Evolutionary conservation across 1,140 invertebrate species (phyloP).

Genomic region (Vanessa atalanta): DNA sequence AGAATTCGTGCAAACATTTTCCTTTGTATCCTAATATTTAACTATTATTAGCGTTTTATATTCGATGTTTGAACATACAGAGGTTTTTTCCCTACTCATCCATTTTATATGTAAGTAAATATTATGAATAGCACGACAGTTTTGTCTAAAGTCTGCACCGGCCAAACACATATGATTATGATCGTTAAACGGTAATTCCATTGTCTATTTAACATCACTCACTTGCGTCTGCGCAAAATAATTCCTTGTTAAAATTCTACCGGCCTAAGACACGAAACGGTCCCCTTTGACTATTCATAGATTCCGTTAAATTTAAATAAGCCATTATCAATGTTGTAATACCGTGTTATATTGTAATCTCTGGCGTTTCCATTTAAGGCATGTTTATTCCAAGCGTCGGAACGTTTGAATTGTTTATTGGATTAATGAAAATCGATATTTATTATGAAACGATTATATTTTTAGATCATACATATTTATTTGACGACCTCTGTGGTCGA

Average conservation of each 20-base stretch:
- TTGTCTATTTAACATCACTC: constrained; percentile 18
- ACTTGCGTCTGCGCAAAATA: constrained; percentile 14
- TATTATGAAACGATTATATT: background rate
- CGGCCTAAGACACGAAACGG: constrained; percentile 15
- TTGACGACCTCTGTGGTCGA: too few relatives aligned
- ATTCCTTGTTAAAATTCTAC: constrained; percentile 27
- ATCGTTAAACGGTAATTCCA: constrained; percentile 17
- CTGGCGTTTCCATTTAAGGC: constrained; percentile 24
- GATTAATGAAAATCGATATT: constrained; percentile 1
- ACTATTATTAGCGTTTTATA: too few relatives aligned
- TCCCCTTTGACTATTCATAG: constrained; percentile 30
- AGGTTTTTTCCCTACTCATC: too few relatives aligned
- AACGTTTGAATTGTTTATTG: constrained; percentile 5
- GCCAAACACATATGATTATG: constrained; percentile 6
- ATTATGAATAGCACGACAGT: background rate
- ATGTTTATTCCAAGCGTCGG: constrained; percentile 6
- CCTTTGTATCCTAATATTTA: too few relatives aligned
- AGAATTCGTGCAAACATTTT: too few relatives aligned
- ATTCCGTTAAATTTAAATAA: constrained; percentile 25
- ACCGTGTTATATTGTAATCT: constrained; percentile 28
- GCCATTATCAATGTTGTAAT: constrained; percentile 32
- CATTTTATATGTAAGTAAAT: too few relatives aligned
- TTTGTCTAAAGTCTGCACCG: background rate
- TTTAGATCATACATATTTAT: too few relatives aligned
- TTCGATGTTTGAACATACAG: too few relatives aligned